These are phyloP conservation scores for Rhineura floridana DNA, from an alignment of 2,113 vertebrate species.

Conservation along the genomic window DNA sequence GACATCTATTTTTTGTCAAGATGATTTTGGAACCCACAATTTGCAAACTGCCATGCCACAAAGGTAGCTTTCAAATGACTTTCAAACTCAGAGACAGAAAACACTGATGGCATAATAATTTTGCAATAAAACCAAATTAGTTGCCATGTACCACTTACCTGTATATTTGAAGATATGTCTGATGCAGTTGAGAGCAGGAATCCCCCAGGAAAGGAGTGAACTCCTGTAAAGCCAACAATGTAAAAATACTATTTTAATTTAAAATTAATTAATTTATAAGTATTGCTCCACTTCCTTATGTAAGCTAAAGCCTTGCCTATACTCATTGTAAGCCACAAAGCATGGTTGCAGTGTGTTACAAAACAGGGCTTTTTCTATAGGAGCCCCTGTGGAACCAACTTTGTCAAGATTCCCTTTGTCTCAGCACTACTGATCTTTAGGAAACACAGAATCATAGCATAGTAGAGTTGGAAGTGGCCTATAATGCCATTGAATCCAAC, in stretches of 20 bases:
- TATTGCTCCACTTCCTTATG: neutral
- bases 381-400: neutral
- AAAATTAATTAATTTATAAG: neutral
- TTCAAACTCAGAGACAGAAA: neutral
- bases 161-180: constrained; percentile 88
- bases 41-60: neutral
- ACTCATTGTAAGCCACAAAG: neutral
- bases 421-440: too few relatives aligned
- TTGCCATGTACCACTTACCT: constrained; percentile 76
- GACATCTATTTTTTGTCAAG: neutral
- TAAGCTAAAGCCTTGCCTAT: neutral
- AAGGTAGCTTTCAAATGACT: neutral
- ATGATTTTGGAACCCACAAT: neutral
- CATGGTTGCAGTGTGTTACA: neutral
- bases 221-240: constrained; percentile 79
- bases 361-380: neutral
- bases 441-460: too few relatives aligned
- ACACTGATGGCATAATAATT: neutral
- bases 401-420: too few relatives aligned
- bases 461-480: too few relatives aligned
- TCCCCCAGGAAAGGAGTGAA: constrained; percentile 86
- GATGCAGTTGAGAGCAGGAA: constrained; percentile 80
- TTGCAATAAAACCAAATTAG: neutral
- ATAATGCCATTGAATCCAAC: too few relatives aligned
- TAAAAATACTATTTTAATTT: constrained; percentile 29